A percentile compares a stretch with the other conserved stretches of the same genome.
Conservation (phyloP, 2,113 vertebrate genomes). For the Naja naja region DNA sequence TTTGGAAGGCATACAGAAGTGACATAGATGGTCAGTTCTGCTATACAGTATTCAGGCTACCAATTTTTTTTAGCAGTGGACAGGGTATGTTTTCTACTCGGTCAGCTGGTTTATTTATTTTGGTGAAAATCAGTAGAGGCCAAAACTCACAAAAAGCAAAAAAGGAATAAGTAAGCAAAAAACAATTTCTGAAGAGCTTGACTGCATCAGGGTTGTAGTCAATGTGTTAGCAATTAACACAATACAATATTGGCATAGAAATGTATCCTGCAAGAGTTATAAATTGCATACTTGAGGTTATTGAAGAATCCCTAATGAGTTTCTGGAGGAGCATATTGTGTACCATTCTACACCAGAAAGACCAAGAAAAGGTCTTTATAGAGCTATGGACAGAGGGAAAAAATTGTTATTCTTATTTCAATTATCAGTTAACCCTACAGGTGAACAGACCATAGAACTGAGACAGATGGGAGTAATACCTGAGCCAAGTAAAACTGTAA, state of each 20-base stretch:
- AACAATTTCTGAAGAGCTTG: not conserved
- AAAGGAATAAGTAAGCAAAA: slow-evolving; percentile 3
- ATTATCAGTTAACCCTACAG: not conserved
- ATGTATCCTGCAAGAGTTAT: not conserved
- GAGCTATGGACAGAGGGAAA: not conserved
- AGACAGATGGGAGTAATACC: not conserved
- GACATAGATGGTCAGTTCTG: not conserved
- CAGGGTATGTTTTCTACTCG: not conserved
- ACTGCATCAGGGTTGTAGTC: not conserved
- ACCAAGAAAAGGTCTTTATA: not conserved
- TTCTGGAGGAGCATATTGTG: not conserved
- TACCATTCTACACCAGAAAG: not conserved
- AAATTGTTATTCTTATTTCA: not conserved
- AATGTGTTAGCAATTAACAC: not conserved
- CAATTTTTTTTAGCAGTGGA: not conserved
- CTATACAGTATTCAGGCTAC: not conserved
- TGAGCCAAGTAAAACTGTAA: not conserved
- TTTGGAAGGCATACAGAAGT: not conserved
- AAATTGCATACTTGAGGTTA: not conserved
- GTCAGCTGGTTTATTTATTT: not conserved
- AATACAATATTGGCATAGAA: not conserved
- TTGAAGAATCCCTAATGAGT: not conserved
- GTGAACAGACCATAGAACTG: too few species aligned
- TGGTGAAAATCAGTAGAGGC: not conserved
- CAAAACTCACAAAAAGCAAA: not conserved